Evolutionary conservation across 2,888 invertebrate species (phyloP).

Genomic region (Andrena haemorrhoa): DNA sequence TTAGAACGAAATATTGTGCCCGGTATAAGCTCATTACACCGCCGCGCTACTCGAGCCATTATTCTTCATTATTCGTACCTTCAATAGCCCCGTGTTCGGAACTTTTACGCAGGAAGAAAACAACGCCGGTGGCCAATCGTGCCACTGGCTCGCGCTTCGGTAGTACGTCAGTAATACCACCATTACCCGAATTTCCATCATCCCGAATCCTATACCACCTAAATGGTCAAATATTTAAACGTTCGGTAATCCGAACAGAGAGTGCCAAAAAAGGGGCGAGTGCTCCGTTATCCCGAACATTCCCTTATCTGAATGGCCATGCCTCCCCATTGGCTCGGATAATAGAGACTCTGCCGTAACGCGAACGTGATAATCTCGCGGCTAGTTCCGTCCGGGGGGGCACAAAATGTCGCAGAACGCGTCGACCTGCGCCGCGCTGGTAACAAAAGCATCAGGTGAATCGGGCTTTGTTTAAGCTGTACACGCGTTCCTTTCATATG

Average conservation of each 20-base stretch:
- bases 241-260: too few relatives aligned
- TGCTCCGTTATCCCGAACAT: neutral
- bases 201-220: too few relatives aligned
- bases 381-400: neutral
- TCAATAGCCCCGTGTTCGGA: constrained; percentile 16
- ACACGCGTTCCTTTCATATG: constrained; percentile 60
- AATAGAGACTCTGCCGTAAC: neutral
- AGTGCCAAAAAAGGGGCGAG: neutral
- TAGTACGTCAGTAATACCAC: too few relatives aligned
- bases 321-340: neutral
- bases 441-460: constrained; percentile 48
- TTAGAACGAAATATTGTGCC: constrained; percentile 41
- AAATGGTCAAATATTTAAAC: too few relatives aligned
- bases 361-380: constrained; percentile 22
- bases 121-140: neutral
- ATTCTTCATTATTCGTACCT: constrained; percentile 33
- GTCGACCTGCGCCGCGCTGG: neutral
- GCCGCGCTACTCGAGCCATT: constrained; percentile 26
- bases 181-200: neutral
- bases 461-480: constrained; percentile 52
- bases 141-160: too few relatives aligned
- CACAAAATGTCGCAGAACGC: constrained; percentile 2
- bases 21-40: constrained; percentile 40
- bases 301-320: neutral
- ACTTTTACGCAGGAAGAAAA: neutral